Conservation (phyloP, 2,113 vertebrate genomes). For the Isurus oxyrinchus region DNA sequence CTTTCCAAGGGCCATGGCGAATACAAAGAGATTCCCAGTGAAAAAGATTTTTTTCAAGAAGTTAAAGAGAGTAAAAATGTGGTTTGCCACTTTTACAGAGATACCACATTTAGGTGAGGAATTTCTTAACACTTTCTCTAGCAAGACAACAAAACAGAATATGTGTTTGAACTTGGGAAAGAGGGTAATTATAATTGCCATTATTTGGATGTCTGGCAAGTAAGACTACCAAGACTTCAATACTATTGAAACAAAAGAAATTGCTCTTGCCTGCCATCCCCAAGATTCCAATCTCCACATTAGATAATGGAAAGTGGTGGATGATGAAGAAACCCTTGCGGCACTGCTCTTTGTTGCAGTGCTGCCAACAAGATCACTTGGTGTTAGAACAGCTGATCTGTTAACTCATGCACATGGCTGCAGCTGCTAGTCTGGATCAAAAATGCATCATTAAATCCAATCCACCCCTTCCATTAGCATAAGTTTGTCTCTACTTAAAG, state of each 20-base stretch:
- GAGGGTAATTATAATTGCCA: background rate
- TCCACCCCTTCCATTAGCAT: background rate
- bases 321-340: background rate
- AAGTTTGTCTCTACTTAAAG: background rate
- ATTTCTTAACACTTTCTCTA: background rate
- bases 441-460: background rate
- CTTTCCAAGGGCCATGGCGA: conserved; percentile 93
- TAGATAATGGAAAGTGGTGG: background rate
- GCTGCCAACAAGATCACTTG: background rate
- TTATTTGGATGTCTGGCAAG: background rate
- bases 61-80: conserved; percentile 93
- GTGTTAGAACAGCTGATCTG: background rate
- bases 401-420: background rate
- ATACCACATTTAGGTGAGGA: conserved; percentile 79
- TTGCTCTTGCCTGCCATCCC: background rate
- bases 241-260: background rate
- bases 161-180: background rate
- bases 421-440: background rate
- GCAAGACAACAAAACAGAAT: background rate
- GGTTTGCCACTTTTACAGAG: conserved; percentile 95
- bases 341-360: background rate
- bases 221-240: background rate
- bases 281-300: background rate
- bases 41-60: conserved; percentile 91
- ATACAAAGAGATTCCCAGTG: conserved; percentile 85